A percentile compares a stretch with the other conserved stretches of the same genome.
phyloP scores from a whole-genome alignment of 30 jellyfish, hydroid and myxozoan species.

The Phacellophora camtschatica region DNA sequence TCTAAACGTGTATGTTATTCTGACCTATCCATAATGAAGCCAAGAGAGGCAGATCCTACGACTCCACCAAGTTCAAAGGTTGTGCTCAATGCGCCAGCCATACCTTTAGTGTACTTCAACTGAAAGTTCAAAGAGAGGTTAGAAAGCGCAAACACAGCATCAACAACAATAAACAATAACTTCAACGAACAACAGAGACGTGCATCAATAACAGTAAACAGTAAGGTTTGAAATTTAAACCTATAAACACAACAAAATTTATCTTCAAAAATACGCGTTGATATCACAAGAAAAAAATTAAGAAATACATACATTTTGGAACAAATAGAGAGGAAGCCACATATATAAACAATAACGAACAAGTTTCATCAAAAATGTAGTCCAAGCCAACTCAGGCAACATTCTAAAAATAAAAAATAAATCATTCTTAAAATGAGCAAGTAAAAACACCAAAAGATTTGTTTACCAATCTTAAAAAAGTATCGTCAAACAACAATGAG shows the following conservation, averaged over 20 bases:
- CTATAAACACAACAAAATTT: not conserved
- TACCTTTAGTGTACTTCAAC: conserved; percentile 63
- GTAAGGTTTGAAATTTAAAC: not conserved
- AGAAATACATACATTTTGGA: conserved; percentile 63
- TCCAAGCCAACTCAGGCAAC: conserved; percentile 95
- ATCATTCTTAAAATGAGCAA: too few species aligned
- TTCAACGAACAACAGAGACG: not conserved
- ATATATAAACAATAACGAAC: conserved; percentile 95
- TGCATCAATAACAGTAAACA: not conserved
- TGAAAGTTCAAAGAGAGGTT: too few species aligned
- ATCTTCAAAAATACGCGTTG: not conserved
- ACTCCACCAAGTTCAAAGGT: conserved; percentile 96
- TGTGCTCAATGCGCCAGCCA: conserved; percentile 94
- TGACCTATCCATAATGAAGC: conserved; percentile 90
- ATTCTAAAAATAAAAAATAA: conserved; percentile 31
- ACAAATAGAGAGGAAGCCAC: conserved; percentile 96
- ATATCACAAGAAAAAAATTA: not conserved
- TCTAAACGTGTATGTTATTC: too few species aligned
- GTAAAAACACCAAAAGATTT: not conserved
- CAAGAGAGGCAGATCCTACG: conserved; percentile 91
- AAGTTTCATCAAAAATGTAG: conserved; percentile 85
- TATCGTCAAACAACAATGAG: not conserved
- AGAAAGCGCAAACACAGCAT: too few species aligned
- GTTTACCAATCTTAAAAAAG: not conserved
- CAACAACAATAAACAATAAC: not conserved